A percentile compares a stretch with the other conserved stretches of the same genome.
These are phyloP conservation scores for Proales similis DNA, from an alignment of 1,140 invertebrate species.

Conservation along the genomic window DNA sequence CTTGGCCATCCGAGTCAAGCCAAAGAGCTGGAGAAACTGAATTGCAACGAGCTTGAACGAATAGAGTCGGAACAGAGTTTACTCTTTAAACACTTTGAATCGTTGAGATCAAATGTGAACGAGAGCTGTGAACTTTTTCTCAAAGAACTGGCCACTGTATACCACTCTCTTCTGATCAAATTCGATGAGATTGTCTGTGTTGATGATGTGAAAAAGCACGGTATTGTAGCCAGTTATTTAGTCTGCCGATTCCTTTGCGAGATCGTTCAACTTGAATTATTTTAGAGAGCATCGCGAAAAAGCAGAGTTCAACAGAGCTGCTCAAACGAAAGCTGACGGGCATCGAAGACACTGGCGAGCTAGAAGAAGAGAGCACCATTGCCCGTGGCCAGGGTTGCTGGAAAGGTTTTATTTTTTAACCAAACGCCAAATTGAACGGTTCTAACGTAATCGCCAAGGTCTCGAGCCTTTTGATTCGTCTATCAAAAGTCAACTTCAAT, in stretches of 20 bases:
- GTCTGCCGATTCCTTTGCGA: neutral
- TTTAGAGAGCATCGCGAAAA: slow-evolving; percentile 16
- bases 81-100: neutral
- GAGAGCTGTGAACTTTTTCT: slow-evolving; percentile 2
- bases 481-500: neutral
- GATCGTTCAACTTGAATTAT: neutral
- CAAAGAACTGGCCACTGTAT: slow-evolving; percentile 11
- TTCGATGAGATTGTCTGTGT: slow-evolving; percentile 32
- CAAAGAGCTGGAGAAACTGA: neutral
- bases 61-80: slow-evolving; percentile 2
- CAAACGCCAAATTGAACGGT: too few species aligned
- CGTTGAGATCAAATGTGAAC: too few species aligned
- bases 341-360: slow-evolving; percentile 17
- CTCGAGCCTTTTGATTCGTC: slow-evolving; percentile 21
- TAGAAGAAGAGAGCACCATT: slow-evolving; percentile 20
- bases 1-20: slow-evolving; percentile 17
- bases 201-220: slow-evolving; percentile 29
- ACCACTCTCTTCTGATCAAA: slow-evolving; percentile 17
- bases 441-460: too few species aligned
- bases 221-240: neutral
- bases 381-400: slow-evolving; percentile 23
- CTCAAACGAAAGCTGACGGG: slow-evolving; percentile 20
- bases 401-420: slow-evolving; percentile 27
- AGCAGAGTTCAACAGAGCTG: slow-evolving; percentile 5
- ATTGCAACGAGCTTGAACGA: neutral